These are phyloP conservation scores for Epistrophella euchroma DNA, from an alignment of 2,888 invertebrate species.

Conservation along the genomic window DNA sequence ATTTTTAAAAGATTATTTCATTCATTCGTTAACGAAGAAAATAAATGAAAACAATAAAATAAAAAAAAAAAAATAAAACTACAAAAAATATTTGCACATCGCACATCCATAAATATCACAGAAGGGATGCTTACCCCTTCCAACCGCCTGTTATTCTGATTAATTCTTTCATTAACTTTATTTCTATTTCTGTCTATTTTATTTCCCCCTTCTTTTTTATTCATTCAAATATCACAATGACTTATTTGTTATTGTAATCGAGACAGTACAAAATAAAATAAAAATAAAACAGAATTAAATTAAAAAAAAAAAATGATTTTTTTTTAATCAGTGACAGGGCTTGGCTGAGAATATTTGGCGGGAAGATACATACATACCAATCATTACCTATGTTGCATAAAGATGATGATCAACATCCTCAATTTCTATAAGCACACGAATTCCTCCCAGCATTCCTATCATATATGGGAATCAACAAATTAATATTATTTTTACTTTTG, in stretches of 20 bases:
- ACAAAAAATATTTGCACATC: slow-evolving; percentile 8
- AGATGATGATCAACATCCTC: slow-evolving; percentile 39
- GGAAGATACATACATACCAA: slow-evolving; percentile 44
- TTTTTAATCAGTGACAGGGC: slow-evolving; percentile 68
- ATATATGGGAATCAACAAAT: slow-evolving; percentile 3
- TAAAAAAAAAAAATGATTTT: slow-evolving; percentile 17
- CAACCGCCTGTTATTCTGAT: slow-evolving; percentile 30
- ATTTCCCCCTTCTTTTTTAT: slow-evolving; percentile 36
- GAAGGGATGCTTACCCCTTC: slow-evolving; percentile 49
- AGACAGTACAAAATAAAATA: slow-evolving; percentile 46
- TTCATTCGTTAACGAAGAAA: slow-evolving; percentile 1
- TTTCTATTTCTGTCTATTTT: neutral
- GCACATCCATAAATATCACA: slow-evolving; percentile 31
- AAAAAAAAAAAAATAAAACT: neutral
- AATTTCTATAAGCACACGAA: slow-evolving; percentile 41
- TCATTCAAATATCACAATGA: slow-evolving; percentile 40
- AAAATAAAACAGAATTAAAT: slow-evolving; percentile 16
- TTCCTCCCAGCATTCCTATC: slow-evolving; percentile 43
- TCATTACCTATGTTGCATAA: slow-evolving; percentile 54
- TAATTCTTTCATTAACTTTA: slow-evolving; percentile 51
- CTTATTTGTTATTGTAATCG: slow-evolving; percentile 60
- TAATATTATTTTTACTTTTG: slow-evolving; percentile 41
- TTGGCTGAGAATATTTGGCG: slow-evolving; percentile 69
- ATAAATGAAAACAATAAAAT: neutral
- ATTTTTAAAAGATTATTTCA: neutral